Conservation (phyloP, 2,888 invertebrate genomes). For the Luperina testacea region DNA sequence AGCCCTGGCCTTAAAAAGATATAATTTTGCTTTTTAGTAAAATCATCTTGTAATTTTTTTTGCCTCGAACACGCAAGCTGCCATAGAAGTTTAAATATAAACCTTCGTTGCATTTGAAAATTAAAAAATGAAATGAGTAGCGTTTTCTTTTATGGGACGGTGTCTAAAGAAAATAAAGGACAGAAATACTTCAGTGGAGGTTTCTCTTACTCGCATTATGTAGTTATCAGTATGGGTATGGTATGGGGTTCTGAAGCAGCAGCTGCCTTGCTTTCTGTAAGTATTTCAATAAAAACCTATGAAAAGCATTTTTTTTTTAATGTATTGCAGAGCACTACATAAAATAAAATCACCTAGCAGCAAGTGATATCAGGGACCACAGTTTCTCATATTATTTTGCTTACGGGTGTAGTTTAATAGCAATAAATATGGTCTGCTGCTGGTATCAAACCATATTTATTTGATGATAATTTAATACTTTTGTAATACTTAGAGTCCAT, state of each 20-base stretch:
- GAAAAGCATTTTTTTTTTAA: too few species aligned
- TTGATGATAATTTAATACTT: background rate
- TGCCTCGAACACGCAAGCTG: background rate
- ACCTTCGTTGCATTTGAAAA: too few species aligned
- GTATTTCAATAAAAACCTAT: constrained; percentile 1
- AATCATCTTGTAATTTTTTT: background rate
- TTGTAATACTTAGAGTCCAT: background rate
- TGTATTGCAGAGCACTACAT: too few species aligned
- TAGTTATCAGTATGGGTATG: background rate
- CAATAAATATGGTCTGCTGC: background rate
- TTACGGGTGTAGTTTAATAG: background rate
- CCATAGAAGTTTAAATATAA: background rate
- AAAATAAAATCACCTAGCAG: too few species aligned
- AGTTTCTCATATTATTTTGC: background rate
- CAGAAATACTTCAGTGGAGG: background rate
- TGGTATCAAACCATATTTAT: background rate
- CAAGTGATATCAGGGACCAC: background rate
- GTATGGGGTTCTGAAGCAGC: background rate
- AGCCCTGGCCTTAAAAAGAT: background rate
- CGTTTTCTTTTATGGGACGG: background rate
- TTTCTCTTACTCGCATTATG: background rate
- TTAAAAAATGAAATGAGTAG: too few species aligned
- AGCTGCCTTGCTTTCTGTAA: background rate
- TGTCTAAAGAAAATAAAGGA: background rate
- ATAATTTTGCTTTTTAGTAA: background rate